These are phyloP conservation scores for Malurus leucopterus DNA, from an alignment of 2,797 vertebrate genomes.

Conservation along the genomic window DNA sequence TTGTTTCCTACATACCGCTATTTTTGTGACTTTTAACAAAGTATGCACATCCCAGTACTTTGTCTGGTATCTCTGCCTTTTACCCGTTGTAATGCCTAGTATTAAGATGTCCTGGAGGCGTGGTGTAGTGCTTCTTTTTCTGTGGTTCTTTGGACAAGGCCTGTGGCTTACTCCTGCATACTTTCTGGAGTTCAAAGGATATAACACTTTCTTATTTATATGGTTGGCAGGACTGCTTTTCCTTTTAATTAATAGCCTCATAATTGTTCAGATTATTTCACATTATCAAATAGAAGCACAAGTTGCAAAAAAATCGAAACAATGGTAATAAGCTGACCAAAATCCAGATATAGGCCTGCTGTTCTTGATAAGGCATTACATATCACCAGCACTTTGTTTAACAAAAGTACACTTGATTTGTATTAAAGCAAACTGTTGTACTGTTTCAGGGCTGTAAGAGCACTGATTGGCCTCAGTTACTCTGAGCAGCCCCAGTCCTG, in stretches of 20 bases:
- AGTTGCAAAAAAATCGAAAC: conserved; percentile 47
- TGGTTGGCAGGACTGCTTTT: conserved; percentile 89
- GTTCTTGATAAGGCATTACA: background rate
- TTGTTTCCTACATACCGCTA: conserved; percentile 88
- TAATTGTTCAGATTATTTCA: conserved; percentile 84
- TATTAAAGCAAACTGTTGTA: background rate
- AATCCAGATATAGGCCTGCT: background rate
- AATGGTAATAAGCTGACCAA: background rate
- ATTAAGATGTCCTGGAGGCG: conserved; percentile 75
- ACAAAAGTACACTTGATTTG: rapidly evolving
- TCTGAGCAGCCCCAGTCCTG: background rate
- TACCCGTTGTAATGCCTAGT: conserved; percentile 84
- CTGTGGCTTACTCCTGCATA: conserved; percentile 89
- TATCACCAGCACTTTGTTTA: background rate
- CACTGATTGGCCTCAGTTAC: background rate
- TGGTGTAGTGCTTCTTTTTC: conserved; percentile 69
- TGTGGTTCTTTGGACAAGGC: conserved; percentile 90
- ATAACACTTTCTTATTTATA: conserved; percentile 83
- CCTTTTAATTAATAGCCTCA: conserved; percentile 82
- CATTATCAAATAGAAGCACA: conserved; percentile 73
- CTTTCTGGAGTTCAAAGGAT: conserved; percentile 88
- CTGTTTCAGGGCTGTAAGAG: rapidly evolving
- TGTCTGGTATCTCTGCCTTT: conserved; percentile 92
- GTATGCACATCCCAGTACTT: conserved; percentile 97
- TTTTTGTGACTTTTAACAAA: conserved; percentile 97